Conservation (phyloP, 2,797 vertebrate genomes). For the Sebastes minor region DNA sequence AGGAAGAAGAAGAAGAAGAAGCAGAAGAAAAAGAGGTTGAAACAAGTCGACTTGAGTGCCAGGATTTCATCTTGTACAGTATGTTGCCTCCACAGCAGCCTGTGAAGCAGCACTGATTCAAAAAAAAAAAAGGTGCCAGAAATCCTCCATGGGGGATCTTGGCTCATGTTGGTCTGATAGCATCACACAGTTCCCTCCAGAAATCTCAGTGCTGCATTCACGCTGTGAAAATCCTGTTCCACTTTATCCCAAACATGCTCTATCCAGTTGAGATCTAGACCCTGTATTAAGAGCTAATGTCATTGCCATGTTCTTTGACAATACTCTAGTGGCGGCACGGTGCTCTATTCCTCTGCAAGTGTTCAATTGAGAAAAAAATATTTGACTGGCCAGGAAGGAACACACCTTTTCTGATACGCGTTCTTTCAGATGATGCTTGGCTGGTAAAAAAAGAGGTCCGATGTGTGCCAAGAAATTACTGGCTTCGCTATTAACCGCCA, state of each 20-base stretch:
- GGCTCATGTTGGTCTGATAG: conserved; percentile 24
- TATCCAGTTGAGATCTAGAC: conserved; percentile 7
- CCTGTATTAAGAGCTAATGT: conserved; percentile 6
- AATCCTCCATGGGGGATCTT: conserved; percentile 15
- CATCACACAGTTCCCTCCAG: conserved; percentile 28
- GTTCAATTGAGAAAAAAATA: not conserved
- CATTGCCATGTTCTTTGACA: conserved; percentile 20
- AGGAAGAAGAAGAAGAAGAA: not conserved
- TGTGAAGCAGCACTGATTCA: not conserved
- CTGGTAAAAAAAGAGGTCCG: not conserved
- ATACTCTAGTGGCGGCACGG: not conserved
- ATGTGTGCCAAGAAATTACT: not conserved
- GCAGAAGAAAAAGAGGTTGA: not conserved
- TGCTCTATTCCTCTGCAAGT: not conserved
- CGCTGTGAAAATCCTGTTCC: conserved; percentile 41
- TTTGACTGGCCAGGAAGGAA: not conserved
- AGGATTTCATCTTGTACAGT: not conserved
- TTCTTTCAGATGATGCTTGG: not conserved
- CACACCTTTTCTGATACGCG: not conserved
- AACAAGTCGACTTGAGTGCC: not conserved
- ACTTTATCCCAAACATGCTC: conserved; percentile 19
- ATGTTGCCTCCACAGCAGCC: not conserved
- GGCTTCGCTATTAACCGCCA: not conserved
- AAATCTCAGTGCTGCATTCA: conserved; percentile 39
- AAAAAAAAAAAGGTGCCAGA: conserved; percentile 4